Evolutionary conservation across 1,140 invertebrate species (phyloP), one percentile per base, ranked within the genome.

Genomic region (Plectus sambesii): DNA sequence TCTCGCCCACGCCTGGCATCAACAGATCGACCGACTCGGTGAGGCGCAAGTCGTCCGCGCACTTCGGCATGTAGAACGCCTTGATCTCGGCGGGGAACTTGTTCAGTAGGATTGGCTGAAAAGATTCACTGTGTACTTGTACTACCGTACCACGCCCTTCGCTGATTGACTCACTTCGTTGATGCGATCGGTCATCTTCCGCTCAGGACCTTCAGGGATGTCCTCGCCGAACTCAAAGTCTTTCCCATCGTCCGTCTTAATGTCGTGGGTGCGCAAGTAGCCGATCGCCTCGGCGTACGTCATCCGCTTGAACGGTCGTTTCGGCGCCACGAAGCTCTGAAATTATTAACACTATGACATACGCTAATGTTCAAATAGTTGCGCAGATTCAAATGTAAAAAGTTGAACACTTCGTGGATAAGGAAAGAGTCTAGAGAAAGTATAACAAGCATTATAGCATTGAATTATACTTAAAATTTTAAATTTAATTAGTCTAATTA

Each of bases 161-260:
- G n/a, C n/a, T n/a, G n/a, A n/a, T n/a, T n/a, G n/a, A 19, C 15
- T 36, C 33, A 73, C 70, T 60, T 87, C 83, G 57, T 89, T 89
- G 39, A 99, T 96, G 49, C 81, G 69, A 69, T 99, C 94, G 0
- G 92, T 98, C 94, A 99, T 98, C 74, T 90, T 89, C 40, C 94
- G 77, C 72, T 99, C 94, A 2, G 94, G 90, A 75, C 87, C 89
- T 75, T 99, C 94, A 3, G 93, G 92, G 66, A 99, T 99, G 68
- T 99, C 94, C 83, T 99, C 93, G 61, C 93, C 93, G 75, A 90
- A 94, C 76, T 96, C 88, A 72, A 96, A 99, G 67, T 63, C 59
- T 1, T 80, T 81, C 5, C 88, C 89, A 75, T 98, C 90, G 19
- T 97, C 92, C 71, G 98, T 99, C 3, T 81, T 90, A 40, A 98